Evolutionary conservation across 53 echinoderm and acorn worm genomes (phyloP).

Genomic region (Actinopyga echinites): DNA sequence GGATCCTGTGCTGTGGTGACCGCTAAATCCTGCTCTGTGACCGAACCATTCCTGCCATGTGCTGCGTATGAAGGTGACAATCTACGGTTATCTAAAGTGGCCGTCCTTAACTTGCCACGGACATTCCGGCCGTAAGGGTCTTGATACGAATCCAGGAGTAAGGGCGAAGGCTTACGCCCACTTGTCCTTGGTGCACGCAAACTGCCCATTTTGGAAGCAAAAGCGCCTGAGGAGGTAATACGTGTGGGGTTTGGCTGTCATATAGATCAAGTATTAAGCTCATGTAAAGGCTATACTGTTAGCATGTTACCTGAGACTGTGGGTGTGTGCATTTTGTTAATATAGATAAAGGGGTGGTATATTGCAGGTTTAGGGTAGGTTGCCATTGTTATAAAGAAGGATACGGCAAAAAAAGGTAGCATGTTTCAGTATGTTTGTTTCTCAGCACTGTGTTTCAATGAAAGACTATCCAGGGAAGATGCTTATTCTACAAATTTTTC

Average conservation of each 20-base stretch:
- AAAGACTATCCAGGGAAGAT: too few relatives aligned
- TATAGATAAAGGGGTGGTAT: too few relatives aligned
- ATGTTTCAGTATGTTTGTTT: too few relatives aligned
- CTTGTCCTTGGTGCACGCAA: constrained; percentile 38
- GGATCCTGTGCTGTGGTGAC: constrained; percentile 74
- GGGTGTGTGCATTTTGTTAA: too few relatives aligned
- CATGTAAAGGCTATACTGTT: too few relatives aligned
- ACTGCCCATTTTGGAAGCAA: constrained; percentile 52
- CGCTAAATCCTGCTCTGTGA: constrained; percentile 77
- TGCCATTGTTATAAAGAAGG: too few relatives aligned
- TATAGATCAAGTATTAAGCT: not conserved
- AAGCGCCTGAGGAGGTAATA: constrained; percentile 52
- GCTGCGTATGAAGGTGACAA: constrained; percentile 36
- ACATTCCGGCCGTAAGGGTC: constrained; percentile 16
- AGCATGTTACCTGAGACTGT: too few relatives aligned
- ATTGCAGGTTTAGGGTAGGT: too few relatives aligned
- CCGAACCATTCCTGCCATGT: constrained; percentile 76
- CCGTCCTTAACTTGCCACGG: constrained; percentile 11
- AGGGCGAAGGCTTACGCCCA: constrained; percentile 17
- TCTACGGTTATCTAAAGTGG: constrained; percentile 45
- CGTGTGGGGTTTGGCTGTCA: constrained; percentile 31
- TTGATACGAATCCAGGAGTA: constrained; percentile 3
- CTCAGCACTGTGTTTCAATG: too few relatives aligned
- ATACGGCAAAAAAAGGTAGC: too few relatives aligned
- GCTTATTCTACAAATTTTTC: too few relatives aligned